Conservation (phyloP, 2,113 vertebrate genomes). For the Rhipidura dahli region DNA sequence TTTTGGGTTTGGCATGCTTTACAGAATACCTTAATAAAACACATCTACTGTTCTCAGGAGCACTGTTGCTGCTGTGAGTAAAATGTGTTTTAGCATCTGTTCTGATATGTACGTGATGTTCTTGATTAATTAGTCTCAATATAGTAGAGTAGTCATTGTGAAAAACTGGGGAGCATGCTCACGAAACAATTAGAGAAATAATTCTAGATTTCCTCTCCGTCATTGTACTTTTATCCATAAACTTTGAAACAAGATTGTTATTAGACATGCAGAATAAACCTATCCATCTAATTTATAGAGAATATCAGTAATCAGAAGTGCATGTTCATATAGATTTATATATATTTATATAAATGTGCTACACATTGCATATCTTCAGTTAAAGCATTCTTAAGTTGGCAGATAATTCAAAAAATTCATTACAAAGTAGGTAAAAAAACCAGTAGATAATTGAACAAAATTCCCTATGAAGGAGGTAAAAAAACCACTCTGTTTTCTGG, state of each 20-base stretch:
- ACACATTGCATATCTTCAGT: fast-evolving
- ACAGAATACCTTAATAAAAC: background rate
- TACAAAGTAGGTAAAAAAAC: fast-evolving
- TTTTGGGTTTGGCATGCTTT: background rate
- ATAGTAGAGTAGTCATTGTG: background rate
- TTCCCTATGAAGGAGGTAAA: background rate
- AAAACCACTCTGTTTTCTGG: background rate
- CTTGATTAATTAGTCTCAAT: background rate
- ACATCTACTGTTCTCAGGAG: fast-evolving
- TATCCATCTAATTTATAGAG: background rate
- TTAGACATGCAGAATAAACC: background rate
- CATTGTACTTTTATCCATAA: background rate
- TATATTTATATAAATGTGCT: background rate
- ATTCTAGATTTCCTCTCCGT: background rate
- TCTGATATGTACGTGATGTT: background rate
- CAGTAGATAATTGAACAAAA: background rate
- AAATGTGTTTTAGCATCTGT: background rate
- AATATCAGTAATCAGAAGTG: background rate
- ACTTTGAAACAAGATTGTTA: background rate
- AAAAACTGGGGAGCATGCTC: fast-evolving
- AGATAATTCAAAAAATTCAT: background rate
- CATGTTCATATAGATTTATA: background rate
- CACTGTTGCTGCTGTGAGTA: background rate
- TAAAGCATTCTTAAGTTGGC: background rate
- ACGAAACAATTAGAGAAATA: background rate